Evolutionary conservation across 2,113 vertebrate genomes (phyloP).

Genomic region (Romanogobio albipinnatus): DNA sequence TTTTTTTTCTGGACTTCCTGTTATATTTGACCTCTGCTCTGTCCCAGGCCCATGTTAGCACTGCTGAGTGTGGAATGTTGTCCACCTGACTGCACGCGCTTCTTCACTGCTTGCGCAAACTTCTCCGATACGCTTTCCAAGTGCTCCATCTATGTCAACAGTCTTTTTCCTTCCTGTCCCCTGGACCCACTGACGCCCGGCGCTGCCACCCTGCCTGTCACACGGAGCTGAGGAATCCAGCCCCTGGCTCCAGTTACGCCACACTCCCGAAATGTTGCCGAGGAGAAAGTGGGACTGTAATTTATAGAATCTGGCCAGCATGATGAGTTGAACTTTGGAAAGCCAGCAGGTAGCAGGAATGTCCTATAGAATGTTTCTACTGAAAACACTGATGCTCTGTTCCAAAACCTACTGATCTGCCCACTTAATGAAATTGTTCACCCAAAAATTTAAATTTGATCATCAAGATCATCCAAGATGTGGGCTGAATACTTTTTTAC

Average conservation of each 20-base stretch:
- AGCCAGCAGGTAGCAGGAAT: conserved; percentile 43
- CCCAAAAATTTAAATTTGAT: too few relatives aligned
- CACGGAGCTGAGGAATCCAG: conserved; percentile 45
- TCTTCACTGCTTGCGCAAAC: conserved; percentile 56
- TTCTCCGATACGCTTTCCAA: conserved; percentile 40
- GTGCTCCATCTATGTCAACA: conserved; percentile 61
- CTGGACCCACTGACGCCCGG: conserved; percentile 54
- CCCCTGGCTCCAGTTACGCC: conserved; percentile 25
- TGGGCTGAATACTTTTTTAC: too few relatives aligned
- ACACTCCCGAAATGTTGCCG: conserved; percentile 38
- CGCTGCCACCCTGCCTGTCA: conserved; percentile 25
- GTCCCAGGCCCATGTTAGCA: conserved; percentile 1
- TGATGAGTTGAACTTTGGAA: conserved; percentile 15
- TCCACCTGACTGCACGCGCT: conserved; percentile 65
- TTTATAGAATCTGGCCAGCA: conserved; percentile 28
- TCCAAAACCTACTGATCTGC: not conserved
- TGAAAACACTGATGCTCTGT: not conserved
- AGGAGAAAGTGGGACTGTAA: conserved; percentile 45
- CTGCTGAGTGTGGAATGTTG: conserved; percentile 57
- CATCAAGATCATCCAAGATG: too few relatives aligned
- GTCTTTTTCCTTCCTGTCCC: conserved; percentile 59
- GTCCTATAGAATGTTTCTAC: conserved; percentile 3
- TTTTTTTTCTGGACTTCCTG: conserved; percentile 56
- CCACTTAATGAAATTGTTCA: not conserved
- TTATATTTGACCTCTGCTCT: conserved; percentile 43